Evolutionary conservation across 2,113 vertebrate species (phyloP).

Genomic region (Lonchura striata): DNA sequence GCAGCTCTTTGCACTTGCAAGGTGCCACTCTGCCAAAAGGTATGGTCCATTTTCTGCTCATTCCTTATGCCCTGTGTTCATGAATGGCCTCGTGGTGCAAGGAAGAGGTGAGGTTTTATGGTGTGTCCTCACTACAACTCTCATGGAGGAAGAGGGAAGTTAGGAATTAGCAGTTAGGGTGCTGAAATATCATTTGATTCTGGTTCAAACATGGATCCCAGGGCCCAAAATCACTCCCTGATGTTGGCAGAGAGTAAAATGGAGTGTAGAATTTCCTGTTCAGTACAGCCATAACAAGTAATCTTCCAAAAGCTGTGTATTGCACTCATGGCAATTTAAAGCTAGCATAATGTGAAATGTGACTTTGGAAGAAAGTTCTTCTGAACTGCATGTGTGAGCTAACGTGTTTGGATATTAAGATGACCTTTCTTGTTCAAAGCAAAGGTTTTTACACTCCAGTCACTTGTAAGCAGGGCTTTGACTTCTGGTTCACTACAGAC

Average conservation of each 20-base stretch:
- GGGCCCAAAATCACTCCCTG: neutral
- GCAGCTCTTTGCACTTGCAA: neutral
- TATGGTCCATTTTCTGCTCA: neutral
- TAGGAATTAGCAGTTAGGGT: neutral
- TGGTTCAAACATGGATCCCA: neutral
- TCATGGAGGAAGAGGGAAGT: neutral
- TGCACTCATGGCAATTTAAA: neutral
- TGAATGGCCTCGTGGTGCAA: neutral
- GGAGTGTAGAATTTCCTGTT: neutral
- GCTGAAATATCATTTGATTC: neutral
- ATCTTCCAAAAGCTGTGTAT: neutral
- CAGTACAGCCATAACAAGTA: neutral
- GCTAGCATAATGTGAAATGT: neutral
- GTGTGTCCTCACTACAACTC: neutral
- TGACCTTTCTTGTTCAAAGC: neutral
- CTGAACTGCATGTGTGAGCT: neutral
- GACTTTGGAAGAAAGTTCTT: neutral
- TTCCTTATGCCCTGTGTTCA: neutral
- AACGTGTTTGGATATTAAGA: neutral
- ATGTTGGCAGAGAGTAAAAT: neutral
- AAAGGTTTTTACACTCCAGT: neutral
- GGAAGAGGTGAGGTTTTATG: neutral
- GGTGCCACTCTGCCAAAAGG: neutral
- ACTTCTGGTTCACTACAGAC: neutral
- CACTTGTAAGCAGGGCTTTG: neutral